phyloP scores from a whole-genome alignment of 2,797 vertebrate genomes.

The Megalops cyprinoides region DNA sequence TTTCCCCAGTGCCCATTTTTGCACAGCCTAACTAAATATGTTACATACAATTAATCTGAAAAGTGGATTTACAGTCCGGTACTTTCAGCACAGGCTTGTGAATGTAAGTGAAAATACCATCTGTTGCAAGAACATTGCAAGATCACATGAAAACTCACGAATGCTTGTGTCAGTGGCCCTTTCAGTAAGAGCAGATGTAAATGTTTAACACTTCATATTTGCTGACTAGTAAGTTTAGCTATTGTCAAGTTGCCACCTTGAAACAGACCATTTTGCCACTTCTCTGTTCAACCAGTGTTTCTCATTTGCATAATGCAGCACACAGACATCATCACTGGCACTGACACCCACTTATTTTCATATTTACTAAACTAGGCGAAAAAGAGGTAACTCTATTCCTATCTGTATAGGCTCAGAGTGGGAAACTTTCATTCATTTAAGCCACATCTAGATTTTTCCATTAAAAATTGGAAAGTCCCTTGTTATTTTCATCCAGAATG shows the following conservation, averaged over 20 bases:
- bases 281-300: not conserved
- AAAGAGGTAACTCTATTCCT: no score
- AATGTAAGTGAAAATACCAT: not conserved
- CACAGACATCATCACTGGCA: not conserved
- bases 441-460: no score
- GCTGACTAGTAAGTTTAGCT: no score
- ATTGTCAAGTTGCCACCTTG: not conserved
- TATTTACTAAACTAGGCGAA: not conserved
- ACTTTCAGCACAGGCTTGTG: not conserved
- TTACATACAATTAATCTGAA: not conserved
- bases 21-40: no score
- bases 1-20: not conserved
- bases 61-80: not conserved
- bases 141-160: not conserved
- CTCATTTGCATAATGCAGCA: no score
- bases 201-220: no score
- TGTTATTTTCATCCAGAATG: not conserved
- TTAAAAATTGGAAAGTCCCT: no score
- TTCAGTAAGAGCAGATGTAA: not conserved
- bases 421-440: no score
- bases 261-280: not conserved
- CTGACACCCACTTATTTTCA: not conserved
- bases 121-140: not conserved
- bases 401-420: no score
- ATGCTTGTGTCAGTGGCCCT: not conserved